Evolutionary conservation across 2,797 vertebrate genomes (phyloP).

Genomic region (Synanceia verrucosa): DNA sequence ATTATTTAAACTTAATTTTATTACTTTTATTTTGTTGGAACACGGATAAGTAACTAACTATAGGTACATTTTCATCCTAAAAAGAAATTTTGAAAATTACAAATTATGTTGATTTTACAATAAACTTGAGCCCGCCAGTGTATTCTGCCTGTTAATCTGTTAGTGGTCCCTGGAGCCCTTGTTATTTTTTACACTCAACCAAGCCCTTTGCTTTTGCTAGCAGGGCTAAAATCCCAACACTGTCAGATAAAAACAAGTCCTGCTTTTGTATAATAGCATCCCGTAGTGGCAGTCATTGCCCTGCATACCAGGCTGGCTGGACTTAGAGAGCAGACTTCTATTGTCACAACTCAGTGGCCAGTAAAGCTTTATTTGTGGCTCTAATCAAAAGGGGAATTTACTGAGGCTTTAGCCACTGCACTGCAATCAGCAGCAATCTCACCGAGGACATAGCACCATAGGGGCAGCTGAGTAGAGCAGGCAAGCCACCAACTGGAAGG

Average conservation of each 20-base stretch:
- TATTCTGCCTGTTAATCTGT: not conserved
- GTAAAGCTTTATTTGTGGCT: conserved; percentile 53
- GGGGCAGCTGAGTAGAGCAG: too few relatives aligned
- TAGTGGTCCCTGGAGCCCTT: not conserved
- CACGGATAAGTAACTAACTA: too few relatives aligned
- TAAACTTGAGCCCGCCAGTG: not conserved
- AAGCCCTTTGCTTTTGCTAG: conserved; percentile 3
- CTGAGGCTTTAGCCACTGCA: conserved; percentile 25
- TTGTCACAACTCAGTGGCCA: conserved; percentile 57
- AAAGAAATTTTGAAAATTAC: too few relatives aligned
- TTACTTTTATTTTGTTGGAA: too few relatives aligned
- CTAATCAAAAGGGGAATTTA: conserved; percentile 63
- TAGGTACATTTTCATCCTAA: too few relatives aligned
- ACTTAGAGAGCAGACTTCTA: conserved; percentile 41
- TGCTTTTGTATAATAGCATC: conserved; percentile 22
- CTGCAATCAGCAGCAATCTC: conserved; percentile 51
- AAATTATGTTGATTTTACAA: not conserved
- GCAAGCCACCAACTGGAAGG: too few relatives aligned
- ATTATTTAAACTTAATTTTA: too few relatives aligned
- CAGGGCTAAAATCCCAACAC: conserved; percentile 4
- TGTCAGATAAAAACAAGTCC: conserved; percentile 29
- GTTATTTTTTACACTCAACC: not conserved
- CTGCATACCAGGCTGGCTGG: conserved; percentile 51
- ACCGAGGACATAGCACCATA: conserved; percentile 5
- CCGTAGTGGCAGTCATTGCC: conserved; percentile 33